phyloP scores from a whole-genome alignment of 2,113 vertebrate species.

The Coptodon rendalli region DNA sequence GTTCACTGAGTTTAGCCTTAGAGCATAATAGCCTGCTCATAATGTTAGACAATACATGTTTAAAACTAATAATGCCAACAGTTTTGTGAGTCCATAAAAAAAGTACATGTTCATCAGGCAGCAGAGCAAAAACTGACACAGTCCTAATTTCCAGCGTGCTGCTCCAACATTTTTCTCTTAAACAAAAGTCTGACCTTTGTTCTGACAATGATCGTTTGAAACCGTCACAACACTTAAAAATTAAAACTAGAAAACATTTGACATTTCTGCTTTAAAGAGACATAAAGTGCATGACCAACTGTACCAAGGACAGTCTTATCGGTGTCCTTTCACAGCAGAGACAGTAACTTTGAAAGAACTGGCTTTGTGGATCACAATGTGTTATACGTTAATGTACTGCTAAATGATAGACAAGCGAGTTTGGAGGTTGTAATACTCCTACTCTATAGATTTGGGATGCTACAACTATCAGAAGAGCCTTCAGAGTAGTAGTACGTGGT shows the following conservation, averaged over 20 bases:
- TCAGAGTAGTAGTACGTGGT: not conserved
- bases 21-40: not conserved
- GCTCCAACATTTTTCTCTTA: not conserved
- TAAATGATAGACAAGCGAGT: not conserved
- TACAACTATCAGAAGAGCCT: slow-evolving; percentile 15
- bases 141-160: not conserved
- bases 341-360: not conserved
- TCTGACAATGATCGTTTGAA: not conserved
- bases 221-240: not conserved
- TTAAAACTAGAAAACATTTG: not conserved
- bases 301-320: slow-evolving; percentile 2
- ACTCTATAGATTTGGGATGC: not conserved
- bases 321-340: not conserved
- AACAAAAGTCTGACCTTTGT: not conserved
- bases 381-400: not conserved
- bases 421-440: not conserved
- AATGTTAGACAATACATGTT: not conserved
- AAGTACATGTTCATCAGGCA: not conserved
- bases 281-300: slow-evolving; percentile 51
- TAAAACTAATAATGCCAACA: not conserved
- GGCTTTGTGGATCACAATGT: not conserved
- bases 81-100: not conserved
- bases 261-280: not conserved
- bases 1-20: slow-evolving; percentile 10
- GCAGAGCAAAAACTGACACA: not conserved